Conservation (phyloP, 2,888 invertebrate species). For the Eupithecia inturbata region DNA sequence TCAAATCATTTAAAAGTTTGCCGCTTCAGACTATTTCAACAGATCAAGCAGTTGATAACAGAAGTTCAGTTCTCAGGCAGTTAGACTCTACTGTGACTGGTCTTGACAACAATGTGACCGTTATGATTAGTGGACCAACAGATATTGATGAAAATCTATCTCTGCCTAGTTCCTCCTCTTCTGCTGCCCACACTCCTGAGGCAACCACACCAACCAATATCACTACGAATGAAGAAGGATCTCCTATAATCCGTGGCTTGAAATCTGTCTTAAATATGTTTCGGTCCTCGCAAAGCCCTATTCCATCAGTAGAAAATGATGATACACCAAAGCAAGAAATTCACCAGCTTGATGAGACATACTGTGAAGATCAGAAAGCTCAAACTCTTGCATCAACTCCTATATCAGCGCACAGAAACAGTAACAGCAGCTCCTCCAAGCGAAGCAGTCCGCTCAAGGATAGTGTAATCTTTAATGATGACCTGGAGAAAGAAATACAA, state of each 20-base stretch:
- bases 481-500: constrained; percentile 71
- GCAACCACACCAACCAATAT: constrained; percentile 76
- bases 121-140: constrained; percentile 55
- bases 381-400: constrained; percentile 67
- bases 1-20: constrained; percentile 61
- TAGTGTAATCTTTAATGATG: constrained; percentile 72
- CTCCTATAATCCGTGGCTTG: constrained; percentile 76
- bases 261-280: constrained; percentile 78
- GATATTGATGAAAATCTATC: constrained; percentile 69
- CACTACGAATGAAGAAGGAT: constrained; percentile 64
- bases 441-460: constrained; percentile 72
- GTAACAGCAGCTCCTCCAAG: constrained; percentile 58
- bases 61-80: constrained; percentile 53
- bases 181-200: constrained; percentile 68
- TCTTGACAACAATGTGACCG: constrained; percentile 54
- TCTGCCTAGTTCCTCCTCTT: constrained; percentile 68
- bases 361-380: constrained; percentile 31
- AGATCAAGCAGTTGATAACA: constrained; percentile 58
- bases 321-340: constrained; percentile 31
- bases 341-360: constrained; percentile 36
- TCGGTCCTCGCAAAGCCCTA: constrained; percentile 74
- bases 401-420: constrained; percentile 55
- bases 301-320: constrained; percentile 57
- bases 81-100: constrained; percentile 52
- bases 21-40: constrained; percentile 65